phyloP scores from a whole-genome alignment of 1,140 invertebrate genomes.

The Scaptomyza graminum region DNA sequence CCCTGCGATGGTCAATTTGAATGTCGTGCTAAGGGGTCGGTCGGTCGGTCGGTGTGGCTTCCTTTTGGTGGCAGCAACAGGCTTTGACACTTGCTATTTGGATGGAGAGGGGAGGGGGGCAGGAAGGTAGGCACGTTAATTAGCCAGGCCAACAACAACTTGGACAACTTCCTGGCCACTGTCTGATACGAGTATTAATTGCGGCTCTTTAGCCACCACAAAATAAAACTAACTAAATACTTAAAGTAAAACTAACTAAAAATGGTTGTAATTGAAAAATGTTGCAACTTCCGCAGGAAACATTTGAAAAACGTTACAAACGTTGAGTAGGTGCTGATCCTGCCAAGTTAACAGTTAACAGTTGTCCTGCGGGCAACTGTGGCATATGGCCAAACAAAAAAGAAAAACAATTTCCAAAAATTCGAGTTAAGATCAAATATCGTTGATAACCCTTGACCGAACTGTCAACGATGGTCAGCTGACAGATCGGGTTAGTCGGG shows the following conservation, averaged over 20 bases:
- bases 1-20: constrained; percentile 55
- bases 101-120: no score
- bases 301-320: constrained; percentile 59
- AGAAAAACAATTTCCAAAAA: background rate
- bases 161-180: constrained; percentile 60
- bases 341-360: constrained; percentile 31
- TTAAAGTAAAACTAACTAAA: background rate
- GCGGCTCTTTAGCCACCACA: constrained; percentile 70
- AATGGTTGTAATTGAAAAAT: constrained; percentile 71
- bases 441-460: constrained; percentile 3
- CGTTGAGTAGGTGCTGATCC: constrained; percentile 41
- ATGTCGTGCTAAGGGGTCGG: constrained; percentile 43
- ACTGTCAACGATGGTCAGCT: constrained; percentile 7
- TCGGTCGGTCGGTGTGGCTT: constrained; percentile 3
- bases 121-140: constrained; percentile 52
- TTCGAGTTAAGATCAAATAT: constrained; percentile 4
- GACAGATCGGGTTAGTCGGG: background rate
- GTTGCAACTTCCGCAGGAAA: constrained; percentile 66
- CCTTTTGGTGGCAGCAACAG: constrained; percentile 55
- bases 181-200: constrained; percentile 58
- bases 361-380: background rate
- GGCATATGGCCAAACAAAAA: constrained; percentile 20
- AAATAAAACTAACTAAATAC: constrained; percentile 1
- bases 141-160: constrained; percentile 43
- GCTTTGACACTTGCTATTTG: constrained; percentile 55